A percentile compares a stretch with the other conserved stretches of the same genome.
These are phyloP conservation scores for Pyrgilauda ruficollis DNA, from an alignment of 2,113 vertebrate genomes.

Conservation along the genomic window DNA sequence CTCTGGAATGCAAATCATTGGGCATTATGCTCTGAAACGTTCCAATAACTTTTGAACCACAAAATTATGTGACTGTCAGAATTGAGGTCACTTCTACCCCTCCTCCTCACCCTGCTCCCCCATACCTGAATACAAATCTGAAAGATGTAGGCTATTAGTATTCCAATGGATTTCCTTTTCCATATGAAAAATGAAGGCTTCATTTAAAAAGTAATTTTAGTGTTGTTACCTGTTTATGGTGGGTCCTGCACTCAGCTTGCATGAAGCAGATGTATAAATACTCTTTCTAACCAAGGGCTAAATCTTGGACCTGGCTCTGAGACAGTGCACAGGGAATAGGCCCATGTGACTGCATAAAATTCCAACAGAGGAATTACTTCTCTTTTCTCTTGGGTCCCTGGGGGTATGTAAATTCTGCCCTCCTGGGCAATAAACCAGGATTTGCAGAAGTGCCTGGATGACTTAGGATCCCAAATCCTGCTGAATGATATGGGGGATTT, in stretches of 20 bases:
- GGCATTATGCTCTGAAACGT: constrained; percentile 29
- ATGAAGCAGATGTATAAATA: not conserved
- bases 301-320: not conserved
- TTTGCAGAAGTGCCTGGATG: not conserved
- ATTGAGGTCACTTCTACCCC: not conserved
- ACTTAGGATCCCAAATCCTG: not conserved
- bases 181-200: not conserved
- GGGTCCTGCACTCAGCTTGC: not conserved
- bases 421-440: not conserved
- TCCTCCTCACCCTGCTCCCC: not conserved
- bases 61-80: constrained; percentile 19
- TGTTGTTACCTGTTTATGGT: not conserved
- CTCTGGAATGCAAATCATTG: constrained; percentile 35
- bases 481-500: not conserved
- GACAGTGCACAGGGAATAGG: not conserved
- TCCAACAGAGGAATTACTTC: not conserved
- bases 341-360: not conserved
- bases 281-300: not conserved
- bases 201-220: constrained; percentile 24
- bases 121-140: not conserved
- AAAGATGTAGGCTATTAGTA: not conserved
- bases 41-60: constrained; percentile 42
- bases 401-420: not conserved
- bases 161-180: constrained; percentile 1
- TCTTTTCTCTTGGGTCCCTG: not conserved